Conservation (phyloP, 2,113 vertebrate species). For the Globicephala melas region DNA sequence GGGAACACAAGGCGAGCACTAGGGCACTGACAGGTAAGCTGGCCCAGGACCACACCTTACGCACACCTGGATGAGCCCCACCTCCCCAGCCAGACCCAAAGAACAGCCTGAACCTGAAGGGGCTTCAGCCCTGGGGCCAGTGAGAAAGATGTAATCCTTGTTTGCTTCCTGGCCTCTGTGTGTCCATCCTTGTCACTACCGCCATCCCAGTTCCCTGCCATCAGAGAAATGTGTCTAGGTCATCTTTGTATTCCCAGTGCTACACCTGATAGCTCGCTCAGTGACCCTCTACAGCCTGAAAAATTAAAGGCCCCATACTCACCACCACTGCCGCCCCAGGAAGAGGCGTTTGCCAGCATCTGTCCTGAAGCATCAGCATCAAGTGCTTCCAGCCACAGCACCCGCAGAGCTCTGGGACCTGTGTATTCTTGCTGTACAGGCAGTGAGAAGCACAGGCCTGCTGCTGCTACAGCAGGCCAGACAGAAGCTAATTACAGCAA, state of each 20-base stretch:
- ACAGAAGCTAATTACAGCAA: conserved; percentile 47
- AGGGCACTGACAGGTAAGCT: not conserved
- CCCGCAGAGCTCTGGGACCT: not conserved
- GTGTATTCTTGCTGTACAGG: not conserved
- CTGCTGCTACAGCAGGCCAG: not conserved
- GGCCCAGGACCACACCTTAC: too few species aligned
- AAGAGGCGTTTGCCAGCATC: conserved; percentile 39
- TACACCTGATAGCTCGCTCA: not conserved
- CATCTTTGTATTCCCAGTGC: not conserved
- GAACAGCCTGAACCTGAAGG: not conserved
- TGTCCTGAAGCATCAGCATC: conserved; percentile 52
- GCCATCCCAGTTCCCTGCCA: not conserved
- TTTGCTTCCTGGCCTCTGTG: not conserved
- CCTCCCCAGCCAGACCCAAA: not conserved
- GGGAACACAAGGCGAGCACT: fast-evolving
- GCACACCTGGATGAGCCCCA: not conserved
- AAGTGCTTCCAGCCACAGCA: not conserved
- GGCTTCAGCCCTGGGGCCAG: not conserved
- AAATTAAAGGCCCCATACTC: not conserved
- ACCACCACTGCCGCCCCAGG: not conserved
- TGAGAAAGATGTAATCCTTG: too few species aligned
- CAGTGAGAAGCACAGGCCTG: not conserved
- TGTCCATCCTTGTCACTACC: not conserved
- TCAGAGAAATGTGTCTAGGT: not conserved
- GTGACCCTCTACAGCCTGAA: not conserved